phyloP scores from a whole-genome alignment of 2,888 invertebrate genomes.

The Cantharis lateralis region DNA sequence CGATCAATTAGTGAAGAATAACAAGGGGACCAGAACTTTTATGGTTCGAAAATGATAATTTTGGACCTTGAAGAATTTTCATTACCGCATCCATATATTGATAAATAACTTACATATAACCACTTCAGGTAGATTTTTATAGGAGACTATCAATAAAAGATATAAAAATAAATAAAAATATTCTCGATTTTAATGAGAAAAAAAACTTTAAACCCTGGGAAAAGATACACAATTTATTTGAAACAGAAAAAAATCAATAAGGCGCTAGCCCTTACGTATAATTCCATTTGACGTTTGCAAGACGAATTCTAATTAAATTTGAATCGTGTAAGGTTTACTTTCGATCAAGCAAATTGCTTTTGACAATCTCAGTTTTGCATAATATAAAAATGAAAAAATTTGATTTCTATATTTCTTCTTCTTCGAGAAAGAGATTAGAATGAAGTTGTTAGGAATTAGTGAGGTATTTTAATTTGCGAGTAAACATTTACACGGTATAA shows the following conservation, averaged over 20 bases:
- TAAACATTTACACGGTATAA: constrained; percentile 29
- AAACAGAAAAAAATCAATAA: not conserved
- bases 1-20: constrained; percentile 45
- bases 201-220: not conserved
- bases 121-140: constrained; percentile 47
- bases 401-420: not conserved
- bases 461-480: constrained; percentile 28
- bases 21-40: constrained; percentile 27
- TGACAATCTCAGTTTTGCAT: constrained; percentile 13
- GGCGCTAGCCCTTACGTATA: constrained; percentile 30
- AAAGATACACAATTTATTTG: not conserved
- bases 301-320: constrained; percentile 40
- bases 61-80: constrained; percentile 43
- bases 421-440: not conserved
- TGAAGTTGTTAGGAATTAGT: constrained; percentile 24
- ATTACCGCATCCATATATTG: constrained; percentile 43
- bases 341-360: constrained; percentile 31
- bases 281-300: constrained; percentile 44
- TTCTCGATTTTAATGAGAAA: not conserved
- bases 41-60: constrained; percentile 47
- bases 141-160: constrained; percentile 41
- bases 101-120: constrained; percentile 46
- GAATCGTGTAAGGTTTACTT: constrained; percentile 39
- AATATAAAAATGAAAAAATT: not conserved
- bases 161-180: constrained; percentile 21